Base-by-base conservation (phyloP, 64 coral and sea anemone genomes). In the Cladopsammia gracilis region DNA sequence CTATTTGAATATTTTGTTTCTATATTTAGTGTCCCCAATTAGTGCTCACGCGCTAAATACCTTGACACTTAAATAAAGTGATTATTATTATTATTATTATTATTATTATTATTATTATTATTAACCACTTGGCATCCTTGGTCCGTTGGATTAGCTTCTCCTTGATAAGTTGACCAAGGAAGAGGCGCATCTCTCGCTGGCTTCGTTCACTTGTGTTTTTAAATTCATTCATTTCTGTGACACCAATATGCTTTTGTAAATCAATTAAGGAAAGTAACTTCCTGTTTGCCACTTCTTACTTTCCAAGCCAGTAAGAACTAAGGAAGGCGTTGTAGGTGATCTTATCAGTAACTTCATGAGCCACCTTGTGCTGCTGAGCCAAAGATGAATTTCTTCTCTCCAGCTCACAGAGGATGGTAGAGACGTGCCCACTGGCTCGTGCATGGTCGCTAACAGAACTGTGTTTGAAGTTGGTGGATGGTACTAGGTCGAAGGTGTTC, bases 241-340 rank as follows among this genome's bases (percentile, higher is more conserved):
- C 71, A 19, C 91, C 74, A 16, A 84, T 75, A 70, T 88, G 91
- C 86, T 93, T 84, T 87, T 88, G 53, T 7, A 93, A 60, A 48
- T 87, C 76, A 22, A 88, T 43, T 4, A 82, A 85, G 16, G 92
- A 93, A 45, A 62, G 76, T 3, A 94, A 53, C 19, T 94, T 82
- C 60, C 69, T 89, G 44, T 94, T 94, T 4, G 92, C 85, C 54
- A 94, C 76, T 94, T 94, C 75, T 82, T 94, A 67, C 79, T 71
- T 88, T 20, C 83, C 85, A 60, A 94, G 76, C 85, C 92, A 88
- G n/a, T 94, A 94, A 14, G 85, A 75, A 78, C 73, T 86, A 64
- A 94, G 25, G 62, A 88, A 79, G 0, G 85, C 85, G 69, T 94
- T 94, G 76, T 94, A 94, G 34, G 85, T 94, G 6, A 88, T 64